Conservation (phyloP, 2,888 invertebrate species). For the Branchipolynoe longqiensis region DNA sequence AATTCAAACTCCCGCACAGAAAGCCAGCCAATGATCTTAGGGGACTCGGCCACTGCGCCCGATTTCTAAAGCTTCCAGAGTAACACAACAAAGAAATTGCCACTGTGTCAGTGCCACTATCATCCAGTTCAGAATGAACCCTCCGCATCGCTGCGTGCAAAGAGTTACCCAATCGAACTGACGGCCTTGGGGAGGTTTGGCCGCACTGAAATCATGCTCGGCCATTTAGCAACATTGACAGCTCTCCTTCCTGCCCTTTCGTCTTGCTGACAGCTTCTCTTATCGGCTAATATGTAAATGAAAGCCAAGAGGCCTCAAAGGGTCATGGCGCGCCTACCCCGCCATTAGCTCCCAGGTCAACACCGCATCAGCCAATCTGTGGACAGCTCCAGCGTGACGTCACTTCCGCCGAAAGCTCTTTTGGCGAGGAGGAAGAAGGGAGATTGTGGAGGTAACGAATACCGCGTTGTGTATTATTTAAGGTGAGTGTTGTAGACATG, state of each 20-base stretch:
- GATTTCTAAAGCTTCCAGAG: background rate
- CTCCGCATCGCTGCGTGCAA: background rate
- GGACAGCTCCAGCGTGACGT: background rate
- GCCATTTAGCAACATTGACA: background rate
- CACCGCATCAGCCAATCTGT: slow-evolving; percentile 16
- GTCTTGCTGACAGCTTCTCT: slow-evolving; percentile 7
- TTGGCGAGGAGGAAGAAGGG: background rate
- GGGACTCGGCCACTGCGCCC: too few relatives aligned
- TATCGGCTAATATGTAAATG: slow-evolving; percentile 37
- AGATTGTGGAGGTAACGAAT: slow-evolving; percentile 8
- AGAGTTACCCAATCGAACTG: background rate
- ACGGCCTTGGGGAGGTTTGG: background rate
- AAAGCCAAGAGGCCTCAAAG: background rate
- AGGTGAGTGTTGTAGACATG: background rate
- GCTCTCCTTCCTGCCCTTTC: background rate
- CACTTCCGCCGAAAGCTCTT: background rate
- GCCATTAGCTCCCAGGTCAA: slow-evolving; percentile 6
- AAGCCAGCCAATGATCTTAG: background rate
- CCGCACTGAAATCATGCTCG: background rate
- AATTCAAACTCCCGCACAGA: too few relatives aligned
- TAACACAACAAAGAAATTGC: background rate
- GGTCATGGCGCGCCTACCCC: background rate
- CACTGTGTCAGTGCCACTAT: background rate
- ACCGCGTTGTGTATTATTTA: background rate
- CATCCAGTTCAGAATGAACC: background rate